Base-by-base conservation (phyloP, 2,113 vertebrate genomes). In the Microcebus ravelobensis region DNA sequence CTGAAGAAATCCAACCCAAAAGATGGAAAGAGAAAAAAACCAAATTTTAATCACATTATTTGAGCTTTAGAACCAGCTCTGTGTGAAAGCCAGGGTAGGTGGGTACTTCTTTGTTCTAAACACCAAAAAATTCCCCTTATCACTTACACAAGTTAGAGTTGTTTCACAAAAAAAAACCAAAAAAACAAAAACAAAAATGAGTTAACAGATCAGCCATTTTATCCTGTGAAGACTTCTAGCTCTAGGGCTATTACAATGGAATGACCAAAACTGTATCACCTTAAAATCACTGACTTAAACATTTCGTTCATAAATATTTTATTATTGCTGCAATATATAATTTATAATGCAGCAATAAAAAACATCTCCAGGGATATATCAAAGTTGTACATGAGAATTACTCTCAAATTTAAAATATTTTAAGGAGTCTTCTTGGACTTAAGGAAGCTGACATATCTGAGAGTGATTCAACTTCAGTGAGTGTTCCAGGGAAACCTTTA, bases 221-320 rank as follows among this genome's bases (percentile, higher is more conserved):
- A 61, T 39, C 50, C n/a, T 59, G 29, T 92, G 86, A 74, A 71
- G 42, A 86, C 61, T 82, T 77, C 15, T 71, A 77, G 14, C 48
- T 73, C 55, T 87, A 39, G 29, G 29, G 11, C 12, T 91, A 45
- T 70, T 87, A 81, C 65, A 59, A 73, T n/a, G 23, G 70, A 91
- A 91, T 59, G 57, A 91, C 63, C 23, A 29, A 80, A 94, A 94
- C 61, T 55, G 15, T 59, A 67, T 61, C 57, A 36, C 27, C 18
- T 11, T 93, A 82, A 92, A 87, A 55, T 90, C 34, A 71, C 15
- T 36, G 31, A 70, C 45, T 96, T 87, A 71, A 94, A 82, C 18
- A 67, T 87, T 96, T 96, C 18, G 50, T 71, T 94, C 45, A 84
- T 57, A 94, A 55, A 86, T 88, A 83, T 76, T 87, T 88, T 96